These are phyloP conservation scores for Lates calcarifer DNA, from an alignment of 2,113 vertebrate genomes.

Conservation along the genomic window DNA sequence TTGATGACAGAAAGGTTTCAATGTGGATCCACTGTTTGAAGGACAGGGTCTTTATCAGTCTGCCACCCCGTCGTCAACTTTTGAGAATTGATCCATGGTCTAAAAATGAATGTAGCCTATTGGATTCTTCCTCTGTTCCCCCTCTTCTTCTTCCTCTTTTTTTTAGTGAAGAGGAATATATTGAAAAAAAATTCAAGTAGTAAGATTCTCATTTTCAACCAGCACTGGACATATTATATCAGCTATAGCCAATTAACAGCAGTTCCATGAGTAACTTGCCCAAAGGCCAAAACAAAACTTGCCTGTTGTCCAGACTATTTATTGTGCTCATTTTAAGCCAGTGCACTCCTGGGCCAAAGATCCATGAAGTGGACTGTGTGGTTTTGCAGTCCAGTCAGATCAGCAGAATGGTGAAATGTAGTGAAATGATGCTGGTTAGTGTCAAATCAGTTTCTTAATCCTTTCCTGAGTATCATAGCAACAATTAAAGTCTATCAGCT, in stretches of 20 bases:
- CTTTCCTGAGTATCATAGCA: neutral
- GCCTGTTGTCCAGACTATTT: neutral
- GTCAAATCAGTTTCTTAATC: neutral
- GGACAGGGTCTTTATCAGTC: neutral
- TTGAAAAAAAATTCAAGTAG: neutral
- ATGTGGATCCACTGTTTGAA: constrained; percentile 32
- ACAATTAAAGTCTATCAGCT: neutral
- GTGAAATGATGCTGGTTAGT: neutral
- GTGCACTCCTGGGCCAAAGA: neutral
- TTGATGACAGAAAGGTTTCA: constrained; percentile 25
- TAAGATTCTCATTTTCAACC: neutral
- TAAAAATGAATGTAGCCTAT: neutral
- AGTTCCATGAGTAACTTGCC: too few species aligned
- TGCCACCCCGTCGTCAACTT: neutral
- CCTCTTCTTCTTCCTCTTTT: too few species aligned
- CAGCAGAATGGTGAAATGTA: neutral
- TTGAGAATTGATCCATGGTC: neutral
- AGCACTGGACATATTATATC: neutral
- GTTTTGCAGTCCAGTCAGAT: neutral
- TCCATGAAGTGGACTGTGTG: neutral
- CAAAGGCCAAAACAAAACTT: too few species aligned
- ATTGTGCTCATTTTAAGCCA: neutral
- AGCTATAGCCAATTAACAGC: too few species aligned
- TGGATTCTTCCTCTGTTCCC: neutral
- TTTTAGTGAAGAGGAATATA: too few species aligned